phyloP scores from a whole-genome alignment of 2,797 vertebrate species.

The Alcedo quadribrachys region DNA sequence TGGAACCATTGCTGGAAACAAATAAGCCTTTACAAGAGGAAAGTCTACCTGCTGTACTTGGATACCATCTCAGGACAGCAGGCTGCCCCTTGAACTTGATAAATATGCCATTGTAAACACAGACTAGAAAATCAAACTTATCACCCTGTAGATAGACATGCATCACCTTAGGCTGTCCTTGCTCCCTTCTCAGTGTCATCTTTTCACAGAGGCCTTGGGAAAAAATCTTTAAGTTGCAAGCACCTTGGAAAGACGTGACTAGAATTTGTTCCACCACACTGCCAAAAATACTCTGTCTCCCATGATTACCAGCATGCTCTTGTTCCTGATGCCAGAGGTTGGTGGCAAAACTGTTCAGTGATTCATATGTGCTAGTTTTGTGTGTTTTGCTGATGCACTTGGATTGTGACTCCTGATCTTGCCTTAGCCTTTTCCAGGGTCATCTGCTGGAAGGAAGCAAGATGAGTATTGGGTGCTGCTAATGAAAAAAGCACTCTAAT shows the following conservation, averaged over 20 bases:
- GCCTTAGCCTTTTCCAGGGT: neutral
- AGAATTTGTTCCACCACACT: neutral
- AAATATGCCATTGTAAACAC: neutral
- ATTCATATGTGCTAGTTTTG: neutral
- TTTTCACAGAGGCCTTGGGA: neutral
- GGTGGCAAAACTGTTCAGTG: neutral
- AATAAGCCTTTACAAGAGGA: neutral
- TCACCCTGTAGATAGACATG: neutral
- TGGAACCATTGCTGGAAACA: constrained; percentile 45
- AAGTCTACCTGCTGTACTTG: constrained; percentile 1
- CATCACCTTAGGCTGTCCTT: neutral
- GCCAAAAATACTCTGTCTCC: neutral
- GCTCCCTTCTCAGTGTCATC: neutral
- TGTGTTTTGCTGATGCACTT: neutral
- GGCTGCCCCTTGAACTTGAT: neutral
- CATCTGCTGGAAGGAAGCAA: neutral
- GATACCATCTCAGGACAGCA: neutral
- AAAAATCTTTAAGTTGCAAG: neutral
- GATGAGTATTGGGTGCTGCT: neutral
- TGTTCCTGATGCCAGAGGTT: neutral
- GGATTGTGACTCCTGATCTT: neutral
- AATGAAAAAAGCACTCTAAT: neutral
- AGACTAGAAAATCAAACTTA: neutral
- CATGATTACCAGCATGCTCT: neutral
- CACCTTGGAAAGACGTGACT: neutral